Evolutionary conservation across 2,797 vertebrate species (phyloP), one percentile per base, ranked within the genome.

Genomic region (Melanogrammus aeglefinus): DNA sequence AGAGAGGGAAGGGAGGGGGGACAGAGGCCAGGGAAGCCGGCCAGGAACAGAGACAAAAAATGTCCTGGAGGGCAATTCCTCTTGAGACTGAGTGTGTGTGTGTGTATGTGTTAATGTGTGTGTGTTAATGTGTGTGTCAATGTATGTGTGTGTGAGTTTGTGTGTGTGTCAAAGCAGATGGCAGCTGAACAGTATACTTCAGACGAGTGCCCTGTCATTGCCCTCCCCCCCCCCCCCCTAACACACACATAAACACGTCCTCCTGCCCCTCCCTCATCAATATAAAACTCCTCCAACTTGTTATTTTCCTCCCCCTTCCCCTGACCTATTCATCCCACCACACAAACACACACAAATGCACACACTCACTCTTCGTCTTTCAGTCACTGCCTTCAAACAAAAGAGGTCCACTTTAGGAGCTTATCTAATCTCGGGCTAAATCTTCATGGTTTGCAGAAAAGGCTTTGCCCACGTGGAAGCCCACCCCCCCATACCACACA

Each of bases 91-190:
- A 24, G 47, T 74, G 77, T 74, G 24, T 74, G 77, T 74, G 24
- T 78, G 77, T 78, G 39, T 74, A 47, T 78, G 77, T 78, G 41
- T 73, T 33, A 35, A 41, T 33, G 31, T 2, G 4, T 33, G 31
- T 33, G 2, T 33, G n/a, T n/a, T n/a, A n/a, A 33, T 33, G 31
- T 3, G 31, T 33, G 31, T 33, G 31, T 33, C 4, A 33, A 33
- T 33, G 31, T 33, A 33, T 33, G 31, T 33, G 31, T 33, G 31
- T 33, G 31, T 2, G 31, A 33, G 31, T 33, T 2, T 33, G 31
- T 33, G 31, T 33, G 31, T 2, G 31, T 38, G 41, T 73, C 82
- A 85, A 89, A 91, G 89, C 90, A 93, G 91, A 92, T 87, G 91
- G 88, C 82, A 78, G 86, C 91, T 91, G 90, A 85, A 75, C 81